A percentile compares a stretch with the other conserved stretches of the same genome.
Conservation (phyloP, 1,140 invertebrate genomes). For the Meloidogyne floridensis region DNA sequence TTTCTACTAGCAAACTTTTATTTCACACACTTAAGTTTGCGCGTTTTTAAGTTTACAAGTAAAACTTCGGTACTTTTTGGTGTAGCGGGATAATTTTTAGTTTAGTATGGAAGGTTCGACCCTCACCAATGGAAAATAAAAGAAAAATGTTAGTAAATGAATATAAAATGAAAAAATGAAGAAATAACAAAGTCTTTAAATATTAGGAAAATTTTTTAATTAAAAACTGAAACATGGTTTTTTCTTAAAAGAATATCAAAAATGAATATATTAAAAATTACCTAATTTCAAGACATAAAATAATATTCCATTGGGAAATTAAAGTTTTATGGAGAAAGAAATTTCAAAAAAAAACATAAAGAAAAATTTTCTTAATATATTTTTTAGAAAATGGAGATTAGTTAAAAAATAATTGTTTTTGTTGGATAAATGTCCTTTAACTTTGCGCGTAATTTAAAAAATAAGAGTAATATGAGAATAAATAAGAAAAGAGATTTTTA, state of each 20-base stretch:
- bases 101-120: no score
- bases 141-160: no score
- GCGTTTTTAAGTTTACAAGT: no score
- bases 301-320: not conserved
- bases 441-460: not conserved
- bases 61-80: no score
- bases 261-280: not conserved
- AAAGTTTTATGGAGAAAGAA: not conserved
- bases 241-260: not conserved
- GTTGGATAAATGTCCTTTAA: not conserved
- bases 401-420: not conserved
- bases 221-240: not conserved
- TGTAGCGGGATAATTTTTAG: no score
- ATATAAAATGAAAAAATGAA: no score
- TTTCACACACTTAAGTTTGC: no score
- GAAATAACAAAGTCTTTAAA: no score
- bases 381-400: conserved; percentile 9
- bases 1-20: no score
- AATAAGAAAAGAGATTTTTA: no score
- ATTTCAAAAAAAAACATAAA: not conserved
- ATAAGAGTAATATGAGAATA: not conserved
- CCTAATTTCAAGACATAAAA: not conserved
- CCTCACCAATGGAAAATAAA: no score
- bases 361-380: not conserved
- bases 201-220: no score